Evolutionary conservation across 2,797 vertebrate species (phyloP).

Genomic region (Natrix natrix): DNA sequence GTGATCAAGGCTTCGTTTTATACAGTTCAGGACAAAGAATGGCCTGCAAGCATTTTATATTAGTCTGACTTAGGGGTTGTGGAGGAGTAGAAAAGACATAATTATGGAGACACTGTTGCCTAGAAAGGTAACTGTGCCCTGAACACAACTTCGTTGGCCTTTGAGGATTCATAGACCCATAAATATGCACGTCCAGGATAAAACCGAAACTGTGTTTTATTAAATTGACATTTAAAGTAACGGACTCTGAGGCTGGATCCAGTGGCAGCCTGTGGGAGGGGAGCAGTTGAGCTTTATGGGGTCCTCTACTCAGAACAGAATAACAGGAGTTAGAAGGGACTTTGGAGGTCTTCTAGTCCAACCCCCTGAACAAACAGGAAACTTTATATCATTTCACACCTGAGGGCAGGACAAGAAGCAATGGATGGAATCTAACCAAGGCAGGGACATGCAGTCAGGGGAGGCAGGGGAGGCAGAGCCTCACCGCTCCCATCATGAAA

Average conservation of each 20-base stretch:
- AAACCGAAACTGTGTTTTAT: not conserved
- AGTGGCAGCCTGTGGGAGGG: not conserved
- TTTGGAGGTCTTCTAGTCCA: not conserved
- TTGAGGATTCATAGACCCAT: not conserved
- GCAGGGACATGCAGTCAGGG: too few relatives aligned
- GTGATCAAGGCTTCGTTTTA: not conserved
- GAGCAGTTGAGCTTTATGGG: not conserved
- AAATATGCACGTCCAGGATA: not conserved
- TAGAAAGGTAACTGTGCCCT: not conserved
- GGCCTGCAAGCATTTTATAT: not conserved
- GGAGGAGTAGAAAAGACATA: not conserved
- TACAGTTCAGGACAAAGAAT: not conserved
- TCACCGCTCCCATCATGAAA: too few relatives aligned
- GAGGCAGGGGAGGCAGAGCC: too few relatives aligned
- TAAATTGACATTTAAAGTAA: not conserved
- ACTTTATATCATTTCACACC: too few relatives aligned
- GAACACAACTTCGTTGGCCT: not conserved
- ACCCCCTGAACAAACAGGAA: not conserved
- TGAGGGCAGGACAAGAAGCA: too few relatives aligned
- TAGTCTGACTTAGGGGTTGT: not conserved
- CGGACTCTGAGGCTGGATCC: not conserved
- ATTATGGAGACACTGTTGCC: not conserved
- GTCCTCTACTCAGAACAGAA: not conserved
- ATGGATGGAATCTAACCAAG: too few relatives aligned
- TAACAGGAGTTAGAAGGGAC: not conserved